Evolutionary conservation across 2,113 vertebrate genomes (phyloP).

Genomic region (Plecotus auritus): DNA sequence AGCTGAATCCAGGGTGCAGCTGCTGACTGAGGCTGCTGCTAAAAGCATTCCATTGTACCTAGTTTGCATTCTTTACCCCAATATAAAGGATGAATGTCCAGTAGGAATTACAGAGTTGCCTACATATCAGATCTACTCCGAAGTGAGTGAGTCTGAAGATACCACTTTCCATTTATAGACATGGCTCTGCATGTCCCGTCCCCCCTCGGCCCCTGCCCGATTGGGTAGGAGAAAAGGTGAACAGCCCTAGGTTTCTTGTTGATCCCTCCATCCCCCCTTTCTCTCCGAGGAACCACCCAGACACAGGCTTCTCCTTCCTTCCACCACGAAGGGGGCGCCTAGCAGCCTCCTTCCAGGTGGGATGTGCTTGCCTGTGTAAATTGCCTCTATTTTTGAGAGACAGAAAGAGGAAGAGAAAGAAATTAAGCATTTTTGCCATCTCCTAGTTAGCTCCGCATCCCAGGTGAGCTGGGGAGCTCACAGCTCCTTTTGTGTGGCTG

Average conservation of each 20-base stretch:
- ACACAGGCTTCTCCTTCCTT: not conserved
- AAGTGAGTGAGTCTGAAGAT: not conserved
- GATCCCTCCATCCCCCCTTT: not conserved
- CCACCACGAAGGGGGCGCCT: accelerated
- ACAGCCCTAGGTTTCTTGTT: not conserved
- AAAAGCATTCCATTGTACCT: not conserved
- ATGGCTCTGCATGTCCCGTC: not conserved
- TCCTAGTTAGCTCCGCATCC: conserved; percentile 48
- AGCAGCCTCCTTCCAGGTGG: not conserved
- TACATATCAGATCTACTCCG: not conserved
- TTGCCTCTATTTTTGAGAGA: conserved; percentile 36
- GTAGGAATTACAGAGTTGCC: not conserved
- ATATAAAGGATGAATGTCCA: not conserved
- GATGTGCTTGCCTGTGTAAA: conserved; percentile 41
- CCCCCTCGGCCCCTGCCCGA: accelerated
- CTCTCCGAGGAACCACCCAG: not conserved
- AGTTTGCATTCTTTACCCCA: accelerated
- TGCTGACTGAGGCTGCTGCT: not conserved
- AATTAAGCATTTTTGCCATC: conserved; percentile 46
- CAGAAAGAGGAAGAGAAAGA: not conserved
- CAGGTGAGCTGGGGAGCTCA: conserved; percentile 50
- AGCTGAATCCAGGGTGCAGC: not conserved
- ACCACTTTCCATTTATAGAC: not conserved
- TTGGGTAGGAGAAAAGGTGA: not conserved
- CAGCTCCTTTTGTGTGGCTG: conserved; percentile 57